phyloP scores from a whole-genome alignment of 2,888 invertebrate species.

The Latrodectus hesperus region DNA sequence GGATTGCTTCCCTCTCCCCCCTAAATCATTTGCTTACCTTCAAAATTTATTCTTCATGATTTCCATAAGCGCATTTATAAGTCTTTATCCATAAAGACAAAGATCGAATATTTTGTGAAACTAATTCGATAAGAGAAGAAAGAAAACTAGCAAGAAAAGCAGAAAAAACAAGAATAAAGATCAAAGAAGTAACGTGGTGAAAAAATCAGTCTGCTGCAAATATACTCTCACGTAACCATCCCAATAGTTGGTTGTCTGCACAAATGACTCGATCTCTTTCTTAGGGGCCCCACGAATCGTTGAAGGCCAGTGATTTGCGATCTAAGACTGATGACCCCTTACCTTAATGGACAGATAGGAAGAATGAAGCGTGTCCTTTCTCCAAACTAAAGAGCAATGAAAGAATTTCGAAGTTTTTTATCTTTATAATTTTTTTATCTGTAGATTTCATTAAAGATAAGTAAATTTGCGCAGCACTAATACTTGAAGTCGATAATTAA shows the following conservation, averaged over 20 bases:
- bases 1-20: too few species aligned
- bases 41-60: too few species aligned
- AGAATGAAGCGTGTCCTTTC: constrained; percentile 14
- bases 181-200: neutral
- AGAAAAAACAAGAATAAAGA: neutral
- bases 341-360: constrained; percentile 46
- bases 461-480: neutral
- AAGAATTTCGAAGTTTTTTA: constrained; percentile 4
- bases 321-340: constrained; percentile 46
- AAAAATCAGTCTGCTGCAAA: neutral
- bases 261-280: constrained; percentile 41
- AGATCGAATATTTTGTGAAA: neutral
- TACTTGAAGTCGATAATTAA: neutral
- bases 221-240: neutral
- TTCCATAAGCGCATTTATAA: too few species aligned
- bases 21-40: too few species aligned
- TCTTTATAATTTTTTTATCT: neutral
- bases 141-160: neutral
- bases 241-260: constrained; percentile 50
- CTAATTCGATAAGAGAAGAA: neutral
- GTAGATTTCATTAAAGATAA: constrained; percentile 7
- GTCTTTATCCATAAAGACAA: neutral
- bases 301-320: constrained; percentile 51
- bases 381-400: constrained; percentile 14
- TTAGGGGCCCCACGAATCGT: constrained; percentile 29